Conservation (phyloP, 2,113 vertebrate species). For the Microcebus griseorufus region DNA sequence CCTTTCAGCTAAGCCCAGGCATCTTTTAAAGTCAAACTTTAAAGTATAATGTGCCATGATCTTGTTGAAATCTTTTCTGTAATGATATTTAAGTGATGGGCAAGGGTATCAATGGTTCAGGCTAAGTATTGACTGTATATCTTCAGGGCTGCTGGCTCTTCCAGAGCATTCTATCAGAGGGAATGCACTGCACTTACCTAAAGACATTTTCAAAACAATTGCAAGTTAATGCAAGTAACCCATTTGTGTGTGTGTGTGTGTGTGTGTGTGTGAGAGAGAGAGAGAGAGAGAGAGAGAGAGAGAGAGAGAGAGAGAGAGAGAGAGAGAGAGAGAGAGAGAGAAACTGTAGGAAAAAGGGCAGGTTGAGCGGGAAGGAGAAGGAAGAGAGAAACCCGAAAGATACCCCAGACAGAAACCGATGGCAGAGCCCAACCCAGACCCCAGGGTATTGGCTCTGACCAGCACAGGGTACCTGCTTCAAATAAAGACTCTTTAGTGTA, state of each 20-base stretch:
- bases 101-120: slow-evolving; percentile 84
- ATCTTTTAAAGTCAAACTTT: slow-evolving; percentile 88
- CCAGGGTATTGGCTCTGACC: not conserved
- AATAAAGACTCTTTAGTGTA: slow-evolving; percentile 72
- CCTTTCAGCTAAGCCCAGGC: slow-evolving; percentile 87
- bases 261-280: too few species aligned
- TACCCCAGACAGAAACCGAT: slow-evolving; percentile 42
- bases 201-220: slow-evolving; percentile 71
- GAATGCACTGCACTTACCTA: slow-evolving; percentile 55
- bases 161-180: slow-evolving; percentile 69
- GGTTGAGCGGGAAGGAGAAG: slow-evolving; percentile 24
- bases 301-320: too few species aligned
- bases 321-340: too few species aligned
- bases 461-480: not conserved
- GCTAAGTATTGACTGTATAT: slow-evolving; percentile 82
- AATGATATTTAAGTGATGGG: slow-evolving; percentile 88
- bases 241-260: slow-evolving; percentile 10
- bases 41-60: slow-evolving; percentile 85
- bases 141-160: slow-evolving; percentile 77
- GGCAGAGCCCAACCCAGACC: slow-evolving; percentile 47
- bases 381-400: not conserved
- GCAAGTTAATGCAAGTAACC: slow-evolving; percentile 55
- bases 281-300: too few species aligned
- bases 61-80: slow-evolving; percentile 86
- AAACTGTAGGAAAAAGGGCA: slow-evolving; percentile 68